Percentiles rank a stretch among this genome's conserved stretches.
Evolutionary conservation across 2,113 vertebrate species (phyloP).

Genomic region (Recurvirostra avosetta): DNA sequence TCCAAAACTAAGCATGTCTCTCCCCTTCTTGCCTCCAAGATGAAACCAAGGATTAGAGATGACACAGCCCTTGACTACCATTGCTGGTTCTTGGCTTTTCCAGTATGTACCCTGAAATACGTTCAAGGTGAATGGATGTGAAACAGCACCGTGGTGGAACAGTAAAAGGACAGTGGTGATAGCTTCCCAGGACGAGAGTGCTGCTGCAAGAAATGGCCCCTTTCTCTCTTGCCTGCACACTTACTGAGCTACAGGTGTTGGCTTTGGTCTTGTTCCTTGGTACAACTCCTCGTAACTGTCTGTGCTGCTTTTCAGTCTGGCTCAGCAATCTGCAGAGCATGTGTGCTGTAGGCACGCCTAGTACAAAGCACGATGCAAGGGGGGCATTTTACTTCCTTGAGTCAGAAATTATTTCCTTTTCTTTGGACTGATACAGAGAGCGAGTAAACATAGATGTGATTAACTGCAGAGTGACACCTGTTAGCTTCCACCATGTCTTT

Average conservation of each 20-base stretch:
- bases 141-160: rapidly evolving
- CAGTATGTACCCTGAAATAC: too few relatives aligned
- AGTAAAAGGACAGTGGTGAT: neutral
- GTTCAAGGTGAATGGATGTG: neutral
- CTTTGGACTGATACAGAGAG: neutral
- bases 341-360: neutral
- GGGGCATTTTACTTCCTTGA: neutral
- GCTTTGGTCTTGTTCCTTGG: neutral
- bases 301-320: neutral
- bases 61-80: neutral
- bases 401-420: neutral
- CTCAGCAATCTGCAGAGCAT: neutral
- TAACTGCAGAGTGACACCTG: neutral
- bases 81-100: neutral
- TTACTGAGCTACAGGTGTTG: neutral
- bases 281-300: rapidly evolving
- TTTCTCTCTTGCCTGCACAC: neutral
- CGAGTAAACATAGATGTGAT: neutral
- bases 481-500: neutral
- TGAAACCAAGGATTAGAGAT: neutral
- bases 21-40: neutral
- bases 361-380: neutral
- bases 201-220: neutral
- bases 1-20: neutral
- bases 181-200: neutral